A percentile compares a stretch with the other conserved stretches of the same genome.
These are phyloP conservation scores for Habropoda laboriosa DNA, from an alignment of 1,140 invertebrate species.

Conservation along the genomic window DNA sequence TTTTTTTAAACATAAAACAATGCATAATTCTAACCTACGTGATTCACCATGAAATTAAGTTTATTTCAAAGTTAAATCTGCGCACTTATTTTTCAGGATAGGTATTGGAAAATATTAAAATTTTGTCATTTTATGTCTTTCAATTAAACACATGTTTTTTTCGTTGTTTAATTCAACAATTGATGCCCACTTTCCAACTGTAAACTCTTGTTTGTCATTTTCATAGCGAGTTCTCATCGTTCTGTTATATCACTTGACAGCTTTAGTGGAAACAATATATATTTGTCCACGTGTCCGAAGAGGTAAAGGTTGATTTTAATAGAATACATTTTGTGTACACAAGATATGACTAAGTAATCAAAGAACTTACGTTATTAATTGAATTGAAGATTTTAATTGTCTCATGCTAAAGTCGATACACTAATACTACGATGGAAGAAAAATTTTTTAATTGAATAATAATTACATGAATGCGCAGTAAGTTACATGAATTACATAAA, in stretches of 20 bases:
- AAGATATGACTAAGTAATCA: no score
- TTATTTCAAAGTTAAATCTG: not conserved
- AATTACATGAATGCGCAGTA: not conserved
- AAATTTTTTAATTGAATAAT: not conserved
- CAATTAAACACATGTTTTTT: not conserved
- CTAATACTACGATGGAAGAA: not conserved
- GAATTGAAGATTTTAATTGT: not conserved
- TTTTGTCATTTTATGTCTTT: not conserved
- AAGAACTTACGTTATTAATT: not conserved
- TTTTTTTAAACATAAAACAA: not conserved
- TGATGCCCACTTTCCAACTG: not conserved
- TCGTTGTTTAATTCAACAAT: slow-evolving; percentile 4
- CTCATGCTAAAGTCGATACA: not conserved
- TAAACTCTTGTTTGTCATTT: slow-evolving; percentile 26
- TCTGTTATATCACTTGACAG: not conserved
- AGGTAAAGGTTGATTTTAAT: slow-evolving; percentile 1
- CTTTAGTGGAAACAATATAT: not conserved
- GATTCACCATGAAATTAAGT: not conserved
- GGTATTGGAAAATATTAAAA: not conserved
- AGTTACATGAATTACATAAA: not conserved
- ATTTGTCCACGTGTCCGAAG: slow-evolving; percentile 8
- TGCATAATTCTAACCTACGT: slow-evolving; percentile 28
- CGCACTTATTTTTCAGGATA: not conserved
- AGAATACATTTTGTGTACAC: not conserved
- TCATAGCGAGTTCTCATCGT: slow-evolving; percentile 7